Conservation (phyloP, 2,888 invertebrate genomes). For the Nezara viridula region DNA sequence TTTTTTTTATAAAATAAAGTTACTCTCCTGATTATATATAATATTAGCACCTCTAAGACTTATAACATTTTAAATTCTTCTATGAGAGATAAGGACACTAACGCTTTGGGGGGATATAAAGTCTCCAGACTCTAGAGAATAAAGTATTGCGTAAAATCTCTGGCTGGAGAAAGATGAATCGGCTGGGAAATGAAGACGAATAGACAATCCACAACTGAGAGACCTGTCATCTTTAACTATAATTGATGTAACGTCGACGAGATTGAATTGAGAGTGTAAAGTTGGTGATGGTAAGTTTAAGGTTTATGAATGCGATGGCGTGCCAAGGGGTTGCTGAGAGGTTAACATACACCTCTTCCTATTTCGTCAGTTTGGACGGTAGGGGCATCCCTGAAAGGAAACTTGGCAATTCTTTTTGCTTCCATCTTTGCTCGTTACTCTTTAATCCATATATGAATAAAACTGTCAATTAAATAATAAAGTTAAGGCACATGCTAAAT, state of each 20-base stretch:
- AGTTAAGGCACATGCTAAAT: no score
- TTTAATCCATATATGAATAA: no score
- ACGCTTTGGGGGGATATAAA: no score
- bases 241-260: background rate
- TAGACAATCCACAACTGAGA: background rate
- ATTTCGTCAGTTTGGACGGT: background rate
- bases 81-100: background rate
- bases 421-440: background rate
- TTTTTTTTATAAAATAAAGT: no score
- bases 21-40: no score
- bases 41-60: no score
- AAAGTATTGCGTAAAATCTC: constrained; percentile 8
- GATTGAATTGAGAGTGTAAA: background rate
- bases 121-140: background rate
- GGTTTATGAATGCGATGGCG: background rate
- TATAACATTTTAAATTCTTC: background rate
- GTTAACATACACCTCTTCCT: background rate
- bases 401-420: no score
- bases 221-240: constrained; percentile 5
- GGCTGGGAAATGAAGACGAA: background rate
- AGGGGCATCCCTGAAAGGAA: background rate
- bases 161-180: background rate
- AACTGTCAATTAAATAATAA: no score
- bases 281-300: background rate
- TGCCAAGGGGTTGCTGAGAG: background rate